phyloP scores from a whole-genome alignment of 2,888 invertebrate genomes.

The Conomelus anceps region DNA sequence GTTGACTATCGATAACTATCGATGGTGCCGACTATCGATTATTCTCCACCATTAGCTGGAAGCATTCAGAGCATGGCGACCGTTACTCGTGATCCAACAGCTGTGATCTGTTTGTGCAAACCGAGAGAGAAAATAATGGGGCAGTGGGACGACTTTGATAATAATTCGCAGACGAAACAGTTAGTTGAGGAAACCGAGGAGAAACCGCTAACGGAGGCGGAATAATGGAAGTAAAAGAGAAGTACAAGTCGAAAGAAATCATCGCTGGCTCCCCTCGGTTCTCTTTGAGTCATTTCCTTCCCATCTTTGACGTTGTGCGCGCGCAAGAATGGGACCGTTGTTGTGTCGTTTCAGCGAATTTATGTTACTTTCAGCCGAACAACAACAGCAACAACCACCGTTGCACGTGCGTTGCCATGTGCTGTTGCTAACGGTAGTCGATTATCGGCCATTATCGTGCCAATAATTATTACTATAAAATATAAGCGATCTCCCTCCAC shows the following conservation, averaged over 20 bases:
- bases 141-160: neutral
- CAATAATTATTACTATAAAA: neutral
- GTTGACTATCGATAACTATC: too few relatives aligned
- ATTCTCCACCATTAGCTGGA: neutral
- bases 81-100: neutral
- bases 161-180: neutral
- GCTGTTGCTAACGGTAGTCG: neutral
- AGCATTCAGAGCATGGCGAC: neutral
- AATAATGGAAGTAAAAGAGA: neutral
- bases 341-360: neutral
- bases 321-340: neutral
- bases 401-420: neutral
- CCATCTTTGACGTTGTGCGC: neutral
- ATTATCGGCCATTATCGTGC: neutral
- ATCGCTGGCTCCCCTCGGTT: too few relatives aligned
- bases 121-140: neutral
- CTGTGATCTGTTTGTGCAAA: neutral
- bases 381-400: neutral
- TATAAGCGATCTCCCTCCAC: neutral
- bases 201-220: neutral
- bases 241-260: neutral
- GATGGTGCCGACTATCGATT: too few relatives aligned
- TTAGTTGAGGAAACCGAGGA: neutral
- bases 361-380: neutral
- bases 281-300: too few relatives aligned